Evolutionary conservation across 37 sponge, comb jelly and placozoan species (phyloP), one percentile per base, ranked within the genome.

Genomic region (Cliona cf. orientalis): DNA sequence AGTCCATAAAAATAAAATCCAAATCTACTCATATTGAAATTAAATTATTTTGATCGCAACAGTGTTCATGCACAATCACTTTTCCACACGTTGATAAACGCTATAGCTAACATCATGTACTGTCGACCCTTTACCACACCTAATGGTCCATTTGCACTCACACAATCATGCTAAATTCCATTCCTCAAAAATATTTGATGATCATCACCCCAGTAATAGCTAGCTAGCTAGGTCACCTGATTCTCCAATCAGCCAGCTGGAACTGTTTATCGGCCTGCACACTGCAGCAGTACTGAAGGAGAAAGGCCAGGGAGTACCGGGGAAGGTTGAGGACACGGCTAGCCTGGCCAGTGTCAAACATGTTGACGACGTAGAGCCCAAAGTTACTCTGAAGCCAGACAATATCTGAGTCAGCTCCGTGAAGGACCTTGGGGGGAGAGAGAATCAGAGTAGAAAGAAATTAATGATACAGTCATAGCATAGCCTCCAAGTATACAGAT

Each of bases 241-340:
- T 82, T 46, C 99, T 87, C 99, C 99, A 98, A 68, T 98, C 99
- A 23, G 99, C 99, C 68, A 98, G 71, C 77, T 97, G 98, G 86
- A 84, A 98, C 80, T 93, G 89, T 55, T 98, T 98, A 78, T 95
- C 85, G 2, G 94, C 99, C 39, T 87, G 60, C 29, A 98, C 96
- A 25, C 57, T 67, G 56, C 99, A 98, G 85, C 94, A 95, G 72
- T 88, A 82, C 60, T 80, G 75, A 12, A 98, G 88, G 25, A 98
- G 89, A 65, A 82, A 95, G 32, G 96, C 92, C n/a, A 98, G 89
- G 23, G 94, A 93, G 81, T 81, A 78, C 29, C 85, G 53, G 33
- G 99, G 93, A 42, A 98, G 74, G 22, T 53, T 67, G 29, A 98
- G 86, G 28, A 79, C 72, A 5, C 87, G 79, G 40, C 91, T 84